A percentile compares a stretch with the other conserved stretches of the same genome.
Conservation (phyloP, 1,140 invertebrate genomes). For the Neuroterus valhalla region DNA sequence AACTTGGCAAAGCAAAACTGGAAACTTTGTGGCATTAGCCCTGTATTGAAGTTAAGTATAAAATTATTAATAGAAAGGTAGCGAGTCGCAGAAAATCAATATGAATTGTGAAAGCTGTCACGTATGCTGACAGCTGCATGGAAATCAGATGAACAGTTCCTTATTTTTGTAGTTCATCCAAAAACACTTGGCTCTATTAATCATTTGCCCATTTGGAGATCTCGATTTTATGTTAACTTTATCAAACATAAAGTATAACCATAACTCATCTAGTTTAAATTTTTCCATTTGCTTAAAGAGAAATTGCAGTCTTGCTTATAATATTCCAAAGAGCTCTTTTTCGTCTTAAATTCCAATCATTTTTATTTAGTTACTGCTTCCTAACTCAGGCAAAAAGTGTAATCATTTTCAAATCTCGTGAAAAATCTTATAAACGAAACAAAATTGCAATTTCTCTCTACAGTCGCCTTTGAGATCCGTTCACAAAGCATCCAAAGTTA, state of each 20-base stretch:
- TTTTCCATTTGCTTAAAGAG: background rate
- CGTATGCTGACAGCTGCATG: constrained; percentile 67
- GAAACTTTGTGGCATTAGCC: constrained; percentile 1
- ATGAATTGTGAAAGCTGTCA: constrained; percentile 54
- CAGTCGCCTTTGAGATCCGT: constrained; percentile 13
- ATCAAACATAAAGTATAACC: background rate
- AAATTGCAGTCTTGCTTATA: background rate
- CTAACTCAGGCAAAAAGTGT: too few relatives aligned
- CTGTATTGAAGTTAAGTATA: constrained; percentile 6
- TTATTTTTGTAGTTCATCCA: constrained; percentile 43
- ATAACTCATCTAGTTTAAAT: background rate
- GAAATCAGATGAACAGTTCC: constrained; percentile 61
- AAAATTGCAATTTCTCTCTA: background rate
- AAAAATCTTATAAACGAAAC: background rate
- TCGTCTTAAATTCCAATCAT: too few relatives aligned
- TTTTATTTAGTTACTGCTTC: too few relatives aligned
- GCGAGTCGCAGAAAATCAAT: constrained; percentile 11
- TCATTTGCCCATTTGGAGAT: constrained; percentile 13
- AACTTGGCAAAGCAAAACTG: constrained; percentile 6
- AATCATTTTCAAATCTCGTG: too few relatives aligned
- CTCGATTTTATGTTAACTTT: constrained; percentile 19
- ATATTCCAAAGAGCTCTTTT: too few relatives aligned
- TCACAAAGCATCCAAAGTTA: constrained; percentile 1
- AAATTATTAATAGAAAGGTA: background rate
- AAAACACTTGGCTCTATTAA: constrained; percentile 30